Evolutionary conservation across 2,888 invertebrate species (phyloP), one percentile per base, ranked within the genome.

Genomic region (Trissoscelio sp.): DNA sequence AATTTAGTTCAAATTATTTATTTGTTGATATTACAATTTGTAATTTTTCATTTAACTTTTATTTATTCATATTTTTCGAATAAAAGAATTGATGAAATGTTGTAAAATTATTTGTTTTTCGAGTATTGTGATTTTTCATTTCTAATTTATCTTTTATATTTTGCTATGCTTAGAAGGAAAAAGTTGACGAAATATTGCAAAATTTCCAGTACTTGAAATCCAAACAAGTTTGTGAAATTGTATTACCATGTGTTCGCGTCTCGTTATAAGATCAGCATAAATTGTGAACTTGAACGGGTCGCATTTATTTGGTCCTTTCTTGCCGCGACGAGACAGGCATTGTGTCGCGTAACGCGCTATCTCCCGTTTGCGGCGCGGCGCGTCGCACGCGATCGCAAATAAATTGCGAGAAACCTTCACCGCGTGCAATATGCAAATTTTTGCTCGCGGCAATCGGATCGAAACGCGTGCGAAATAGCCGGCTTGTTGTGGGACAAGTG

Each of bases 361-460:
- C 64, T 62, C 42, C 16, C 31, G 7, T 0, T 9, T 11, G 6
- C 53, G 22, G 14, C 22, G 3, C 9, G 11, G 6, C 53, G 16
- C 22, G 46, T 62, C 34, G 28, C 69, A 57, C 69, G 64, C 64
- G 55, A 78, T 46, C 48, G 37, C 55, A 53, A 62, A 70, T 78
- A 79, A 79, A 79, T 67, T 73, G 46, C 18, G 62, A 77, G 58
- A 77, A 77, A 69, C 60, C 16, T 77, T 55, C 48, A 20, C 46
- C 28, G 14, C 37, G 55, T 60, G 37, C 75, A 42, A 44, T 69
- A 77, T 77, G 69, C 28, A 77, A 77, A 77, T 77, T 46, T 70
- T 11, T 51, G 37, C 69, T 55, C 60, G 46, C 42, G 60, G 60
- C 60, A 48, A 67, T 75, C 48, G 64, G 60, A 67, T 67, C 44